Base-by-base conservation (phyloP, 2,113 vertebrate genomes). In the Piprites chloris region DNA sequence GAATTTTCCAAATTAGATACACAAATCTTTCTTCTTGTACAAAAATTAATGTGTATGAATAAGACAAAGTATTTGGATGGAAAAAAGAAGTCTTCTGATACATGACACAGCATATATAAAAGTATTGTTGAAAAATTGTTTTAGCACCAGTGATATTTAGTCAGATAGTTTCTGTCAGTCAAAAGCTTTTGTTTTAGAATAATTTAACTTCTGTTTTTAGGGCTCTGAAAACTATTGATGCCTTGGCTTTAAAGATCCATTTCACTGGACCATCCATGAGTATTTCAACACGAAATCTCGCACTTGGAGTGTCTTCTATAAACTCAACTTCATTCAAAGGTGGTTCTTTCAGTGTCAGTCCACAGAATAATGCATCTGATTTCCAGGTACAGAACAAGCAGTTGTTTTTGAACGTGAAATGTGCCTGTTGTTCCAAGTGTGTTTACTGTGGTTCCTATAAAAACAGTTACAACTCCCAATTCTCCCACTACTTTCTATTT, bases 191-290 rank as follows among this genome's bases (percentile, higher is more conserved):
- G 13, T 83, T 90, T 91, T 52, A 12, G 30, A 58, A 44, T 79
- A 62, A 69, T 50, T 52, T 91, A 94, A 81, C 63, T 96, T 71
- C 84, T 97, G 35, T 52, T 91, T 97, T 96, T 93, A 99, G 99
- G 81, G 99, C 99, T 92, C 96, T 99, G 85, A 99, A 98, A 98
- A 98, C 99, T 9, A 98, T 99, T 42, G 99, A 99, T 68, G 97
- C 98, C 65, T 92, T 99, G 97, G 98, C 98, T 50, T 98, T 99
- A 97, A 99, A 99, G 97, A 98, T 99, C 49, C 97, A 98, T 93
- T 97, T 98, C 58, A 94, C 98, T 32, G 98, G 98, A n/a, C 90
- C 97, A 4, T 98, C 96, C 7, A 96, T 99, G 96, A 98, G 96
- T 86, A 99, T 99, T 96, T 97, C 97, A 49, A 99, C 99, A 90